These are phyloP conservation scores for Clangula hyemalis DNA, from an alignment of 2,797 vertebrate genomes.

Conservation along the genomic window DNA sequence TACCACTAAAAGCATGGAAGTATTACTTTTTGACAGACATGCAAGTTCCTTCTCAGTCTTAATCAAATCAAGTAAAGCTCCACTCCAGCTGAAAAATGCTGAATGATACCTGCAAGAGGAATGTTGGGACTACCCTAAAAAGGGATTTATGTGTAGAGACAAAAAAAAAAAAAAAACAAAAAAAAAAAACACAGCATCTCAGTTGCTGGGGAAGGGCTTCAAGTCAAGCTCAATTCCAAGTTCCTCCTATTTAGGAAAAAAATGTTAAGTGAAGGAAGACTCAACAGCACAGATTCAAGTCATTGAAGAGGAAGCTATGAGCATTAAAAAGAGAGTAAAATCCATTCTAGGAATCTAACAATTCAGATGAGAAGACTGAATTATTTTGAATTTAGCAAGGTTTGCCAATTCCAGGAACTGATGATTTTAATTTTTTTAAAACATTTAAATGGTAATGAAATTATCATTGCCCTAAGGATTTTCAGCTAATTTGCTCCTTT, in stretches of 20 bases:
- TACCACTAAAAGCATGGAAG: too few species aligned
- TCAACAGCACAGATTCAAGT: not conserved
- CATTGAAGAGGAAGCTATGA: not conserved
- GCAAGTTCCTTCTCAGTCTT: too few species aligned
- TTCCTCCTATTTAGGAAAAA: not conserved
- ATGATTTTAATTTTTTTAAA: not conserved
- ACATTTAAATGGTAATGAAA: not conserved
- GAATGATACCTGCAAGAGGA: too few species aligned
- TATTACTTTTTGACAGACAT: too few species aligned
- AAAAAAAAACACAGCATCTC: not conserved
- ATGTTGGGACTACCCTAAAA: too few species aligned
- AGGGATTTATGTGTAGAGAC: too few species aligned
- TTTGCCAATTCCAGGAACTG: not conserved
- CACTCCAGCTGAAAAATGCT: too few species aligned
- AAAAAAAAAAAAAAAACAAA: too few species aligned
- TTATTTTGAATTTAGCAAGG: not conserved
- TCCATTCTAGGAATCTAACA: not conserved
- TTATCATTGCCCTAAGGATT: not conserved
- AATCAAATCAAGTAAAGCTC: too few species aligned
- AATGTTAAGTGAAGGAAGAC: not conserved
- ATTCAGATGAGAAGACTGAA: not conserved
- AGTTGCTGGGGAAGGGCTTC: not conserved
- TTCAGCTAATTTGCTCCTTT: constrained; percentile 21
- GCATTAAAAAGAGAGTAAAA: not conserved
- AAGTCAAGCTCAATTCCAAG: not conserved